phyloP scores from a whole-genome alignment of 2,888 invertebrate species.

The Osmoderma eremita region DNA sequence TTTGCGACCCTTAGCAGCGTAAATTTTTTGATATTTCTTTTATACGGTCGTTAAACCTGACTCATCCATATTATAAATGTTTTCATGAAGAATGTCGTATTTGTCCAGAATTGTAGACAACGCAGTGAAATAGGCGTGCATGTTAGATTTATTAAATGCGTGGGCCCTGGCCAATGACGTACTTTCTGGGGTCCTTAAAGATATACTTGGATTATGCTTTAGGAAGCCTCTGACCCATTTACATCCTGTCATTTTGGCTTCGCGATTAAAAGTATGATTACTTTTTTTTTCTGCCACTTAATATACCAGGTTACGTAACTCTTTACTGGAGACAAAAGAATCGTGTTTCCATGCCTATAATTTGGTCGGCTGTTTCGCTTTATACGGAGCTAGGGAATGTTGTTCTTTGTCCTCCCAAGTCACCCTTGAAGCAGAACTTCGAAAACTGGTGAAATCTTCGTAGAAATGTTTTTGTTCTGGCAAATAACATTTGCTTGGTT shows the following conservation, averaged over 20 bases:
- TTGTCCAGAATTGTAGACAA: no score
- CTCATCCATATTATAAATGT: no score
- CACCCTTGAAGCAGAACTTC: not conserved
- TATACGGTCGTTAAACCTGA: not conserved
- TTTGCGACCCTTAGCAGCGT: conserved; percentile 44
- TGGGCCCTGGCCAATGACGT: conserved; percentile 28
- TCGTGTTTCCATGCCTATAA: no score
- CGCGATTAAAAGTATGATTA: no score
- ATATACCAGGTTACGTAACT: not conserved
- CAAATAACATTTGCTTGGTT: no score
- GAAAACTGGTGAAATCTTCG: not conserved
- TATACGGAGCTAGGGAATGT: not conserved
- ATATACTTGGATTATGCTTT: conserved; percentile 4
- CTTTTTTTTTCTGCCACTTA: conserved; percentile 13
- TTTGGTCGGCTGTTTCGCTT: no score
- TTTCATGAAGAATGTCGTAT: no score
- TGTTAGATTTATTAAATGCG: conserved; percentile 14
- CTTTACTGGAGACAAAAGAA: not conserved
- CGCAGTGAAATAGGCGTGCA: not conserved
- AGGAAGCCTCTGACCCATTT: no score
- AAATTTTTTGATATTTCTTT: conserved; percentile 46
- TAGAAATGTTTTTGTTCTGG: not conserved
- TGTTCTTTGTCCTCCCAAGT: not conserved
- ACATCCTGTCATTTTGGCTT: conserved; percentile 7
- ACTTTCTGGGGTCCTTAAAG: conserved; percentile 15